Evolutionary conservation across 1,140 invertebrate genomes (phyloP).

Genomic region (Intoshia linei): DNA sequence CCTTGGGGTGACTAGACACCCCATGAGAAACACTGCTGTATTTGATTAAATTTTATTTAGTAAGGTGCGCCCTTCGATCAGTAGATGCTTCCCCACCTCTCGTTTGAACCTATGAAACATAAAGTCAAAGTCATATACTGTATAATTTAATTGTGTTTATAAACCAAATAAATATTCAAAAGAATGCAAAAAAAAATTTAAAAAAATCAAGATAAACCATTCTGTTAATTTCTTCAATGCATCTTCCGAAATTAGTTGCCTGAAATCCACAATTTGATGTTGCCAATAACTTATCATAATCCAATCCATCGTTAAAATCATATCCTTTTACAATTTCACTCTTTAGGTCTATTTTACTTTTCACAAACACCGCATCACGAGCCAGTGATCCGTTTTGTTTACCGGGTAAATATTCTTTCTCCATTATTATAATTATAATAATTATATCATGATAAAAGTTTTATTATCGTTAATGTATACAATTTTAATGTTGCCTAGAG

Average conservation of each 20-base stretch:
- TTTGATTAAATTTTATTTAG: not conserved
- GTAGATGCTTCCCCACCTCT: no score
- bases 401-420: no score
- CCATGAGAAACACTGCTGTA: no score
- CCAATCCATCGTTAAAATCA: constrained; percentile 59
- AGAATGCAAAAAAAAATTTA: not conserved
- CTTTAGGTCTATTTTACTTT: constrained; percentile 5
- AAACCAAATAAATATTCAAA: not conserved
- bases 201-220: constrained; percentile 31
- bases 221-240: constrained; percentile 55
- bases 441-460: no score
- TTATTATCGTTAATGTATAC: no score
- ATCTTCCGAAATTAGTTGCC: constrained; percentile 63
- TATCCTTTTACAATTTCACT: constrained; percentile 30
- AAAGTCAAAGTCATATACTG: not conserved
- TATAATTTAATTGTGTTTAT: not conserved
- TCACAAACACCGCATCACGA: constrained; percentile 3
- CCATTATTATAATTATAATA: no score
- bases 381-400: no score
- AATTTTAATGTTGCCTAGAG: no score
- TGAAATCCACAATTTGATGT: constrained; percentile 65
- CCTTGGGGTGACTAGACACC: no score
- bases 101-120: no score
- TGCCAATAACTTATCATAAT: constrained; percentile 48
- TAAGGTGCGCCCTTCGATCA: not conserved